These are phyloP conservation scores for Pemphredon lugubris DNA, from an alignment of 2,888 invertebrate species.

Conservation along the genomic window DNA sequence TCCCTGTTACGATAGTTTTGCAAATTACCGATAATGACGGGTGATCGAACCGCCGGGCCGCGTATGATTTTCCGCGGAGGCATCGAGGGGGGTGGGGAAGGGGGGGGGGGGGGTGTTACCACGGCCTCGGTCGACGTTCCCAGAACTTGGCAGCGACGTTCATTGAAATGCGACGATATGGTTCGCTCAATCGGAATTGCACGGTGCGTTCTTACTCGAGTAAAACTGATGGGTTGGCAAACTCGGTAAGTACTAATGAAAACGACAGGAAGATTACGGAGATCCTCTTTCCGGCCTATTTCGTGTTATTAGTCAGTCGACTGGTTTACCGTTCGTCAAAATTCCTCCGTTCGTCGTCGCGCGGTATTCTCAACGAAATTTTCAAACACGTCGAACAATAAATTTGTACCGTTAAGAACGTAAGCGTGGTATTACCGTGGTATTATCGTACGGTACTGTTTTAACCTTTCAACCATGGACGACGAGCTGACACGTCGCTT, in stretches of 20 bases:
- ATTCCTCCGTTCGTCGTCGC: too few species aligned
- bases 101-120: too few species aligned
- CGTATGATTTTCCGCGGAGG: slow-evolving; percentile 28
- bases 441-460: too few species aligned
- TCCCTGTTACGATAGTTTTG: slow-evolving; percentile 48
- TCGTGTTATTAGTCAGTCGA: too few species aligned
- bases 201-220: slow-evolving; percentile 44
- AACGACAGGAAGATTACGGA: slow-evolving; percentile 29
- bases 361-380: background rate
- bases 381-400: too few species aligned
- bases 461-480: too few species aligned
- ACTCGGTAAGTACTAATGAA: slow-evolving; percentile 7
- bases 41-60: slow-evolving; percentile 9
- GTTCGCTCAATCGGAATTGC: slow-evolving; percentile 45
- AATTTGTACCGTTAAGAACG: too few species aligned
- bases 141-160: slow-evolving; percentile 15
- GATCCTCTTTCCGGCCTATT: slow-evolving; percentile 17
- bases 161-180: slow-evolving; percentile 50
- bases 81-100: too few species aligned
- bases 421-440: too few species aligned
- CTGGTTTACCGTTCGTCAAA: too few species aligned
- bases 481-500: too few species aligned
- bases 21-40: slow-evolving; percentile 28
- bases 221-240: slow-evolving; percentile 44
- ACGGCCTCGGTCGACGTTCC: slow-evolving; percentile 28